Evolutionary conservation across 2,888 invertebrate genomes (phyloP).

Genomic region (Cartodere bifasciata): DNA sequence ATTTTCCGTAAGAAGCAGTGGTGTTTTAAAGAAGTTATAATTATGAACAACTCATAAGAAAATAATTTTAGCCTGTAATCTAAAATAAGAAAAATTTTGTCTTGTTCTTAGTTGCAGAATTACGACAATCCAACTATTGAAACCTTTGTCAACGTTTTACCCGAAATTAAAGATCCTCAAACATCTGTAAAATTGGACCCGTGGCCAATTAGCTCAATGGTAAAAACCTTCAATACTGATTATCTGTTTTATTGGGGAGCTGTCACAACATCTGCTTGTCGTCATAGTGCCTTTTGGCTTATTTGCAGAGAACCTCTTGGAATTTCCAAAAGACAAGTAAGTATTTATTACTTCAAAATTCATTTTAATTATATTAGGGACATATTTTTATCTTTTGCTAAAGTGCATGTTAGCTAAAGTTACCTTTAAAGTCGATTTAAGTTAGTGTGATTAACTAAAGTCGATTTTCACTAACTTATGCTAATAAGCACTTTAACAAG

Average conservation of each 20-base stretch:
- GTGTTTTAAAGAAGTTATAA: too few relatives aligned
- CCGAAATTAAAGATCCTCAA: conserved; percentile 39
- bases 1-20: too few relatives aligned
- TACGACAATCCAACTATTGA: conserved; percentile 34
- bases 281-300: conserved; percentile 45
- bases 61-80: too few relatives aligned
- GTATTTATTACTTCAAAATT: conserved; percentile 3
- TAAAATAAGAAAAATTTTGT: too few relatives aligned
- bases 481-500: too few relatives aligned
- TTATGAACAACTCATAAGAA: too few relatives aligned
- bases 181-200: conserved; percentile 39
- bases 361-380: too few relatives aligned
- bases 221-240: conserved; percentile 46
- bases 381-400: too few relatives aligned
- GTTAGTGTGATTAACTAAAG: too few relatives aligned
- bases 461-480: too few relatives aligned
- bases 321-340: conserved; percentile 47
- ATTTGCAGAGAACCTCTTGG: conserved; percentile 44
- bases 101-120: conserved; percentile 38
- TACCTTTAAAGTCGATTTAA: too few relatives aligned
- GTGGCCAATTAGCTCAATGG: conserved; percentile 37
- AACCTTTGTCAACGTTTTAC: conserved; percentile 37
- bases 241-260: conserved; percentile 54
- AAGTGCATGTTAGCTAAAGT: too few relatives aligned
- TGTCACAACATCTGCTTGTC: conserved; percentile 35